Percentiles rank a stretch among this genome's conserved stretches.
phyloP scores from a whole-genome alignment of 2,888 invertebrate species.

The Lathronympha strigana region DNA sequence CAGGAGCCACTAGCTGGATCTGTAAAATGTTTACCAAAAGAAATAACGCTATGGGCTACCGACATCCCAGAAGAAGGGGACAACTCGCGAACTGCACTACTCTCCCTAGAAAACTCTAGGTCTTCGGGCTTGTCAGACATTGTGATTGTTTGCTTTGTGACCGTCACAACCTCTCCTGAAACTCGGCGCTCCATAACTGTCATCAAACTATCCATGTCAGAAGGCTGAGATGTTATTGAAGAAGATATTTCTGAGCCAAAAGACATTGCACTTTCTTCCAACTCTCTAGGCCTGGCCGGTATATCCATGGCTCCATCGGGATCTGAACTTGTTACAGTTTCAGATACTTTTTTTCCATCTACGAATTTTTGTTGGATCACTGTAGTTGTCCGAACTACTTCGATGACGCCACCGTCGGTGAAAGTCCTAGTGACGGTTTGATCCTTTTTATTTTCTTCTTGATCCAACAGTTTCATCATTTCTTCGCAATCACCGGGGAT shows the following conservation, averaged over 20 bases:
- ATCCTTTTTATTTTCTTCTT: constrained; percentile 74
- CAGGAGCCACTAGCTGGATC: constrained; percentile 83
- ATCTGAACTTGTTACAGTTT: constrained; percentile 72
- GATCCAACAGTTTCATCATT: constrained; percentile 84
- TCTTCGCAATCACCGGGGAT: constrained; percentile 85
- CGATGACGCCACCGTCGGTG: constrained; percentile 68
- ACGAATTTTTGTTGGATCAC: constrained; percentile 77
- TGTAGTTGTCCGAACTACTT: constrained; percentile 76
- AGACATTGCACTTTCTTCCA: constrained; percentile 73
- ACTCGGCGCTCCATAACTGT: constrained; percentile 74
- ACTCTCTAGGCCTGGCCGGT: constrained; percentile 64
- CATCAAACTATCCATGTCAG: constrained; percentile 79
- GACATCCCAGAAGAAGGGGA: constrained; percentile 82
- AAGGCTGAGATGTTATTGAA: constrained; percentile 79
- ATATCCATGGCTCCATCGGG: constrained; percentile 77
- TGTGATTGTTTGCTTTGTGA: constrained; percentile 67
- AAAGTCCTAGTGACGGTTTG: constrained; percentile 60
- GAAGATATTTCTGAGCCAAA: constrained; percentile 81
- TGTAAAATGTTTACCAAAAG: constrained; percentile 81
- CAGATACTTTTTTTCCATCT: constrained; percentile 79
- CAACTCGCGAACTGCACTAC: constrained; percentile 75
- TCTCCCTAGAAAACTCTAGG: constrained; percentile 72
- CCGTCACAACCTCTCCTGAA: constrained; percentile 76
- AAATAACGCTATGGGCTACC: constrained; percentile 76
- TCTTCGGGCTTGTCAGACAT: constrained; percentile 76